phyloP scores from a whole-genome alignment of 2,888 invertebrate genomes.

The Chalcosyrphus nemorum region DNA sequence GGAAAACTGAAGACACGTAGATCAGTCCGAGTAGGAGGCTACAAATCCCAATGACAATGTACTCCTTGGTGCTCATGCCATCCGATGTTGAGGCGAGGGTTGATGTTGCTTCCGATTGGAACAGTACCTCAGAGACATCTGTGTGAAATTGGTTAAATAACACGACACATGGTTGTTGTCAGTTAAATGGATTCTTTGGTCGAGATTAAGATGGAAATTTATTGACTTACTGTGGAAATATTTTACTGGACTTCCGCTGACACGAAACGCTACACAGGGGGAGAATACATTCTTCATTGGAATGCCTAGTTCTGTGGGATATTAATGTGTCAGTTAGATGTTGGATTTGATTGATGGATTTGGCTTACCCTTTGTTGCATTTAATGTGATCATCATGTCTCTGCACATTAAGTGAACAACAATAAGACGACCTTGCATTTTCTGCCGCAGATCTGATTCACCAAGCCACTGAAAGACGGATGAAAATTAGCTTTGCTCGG shows the following conservation, averaged over 20 bases:
- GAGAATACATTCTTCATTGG: conserved; percentile 87
- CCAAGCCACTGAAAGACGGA: conserved; percentile 90
- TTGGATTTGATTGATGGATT: not conserved
- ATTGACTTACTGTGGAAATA: conserved; percentile 84
- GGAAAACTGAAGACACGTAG: conserved; percentile 92
- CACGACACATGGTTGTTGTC: not conserved
- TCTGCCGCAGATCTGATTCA: conserved; percentile 88
- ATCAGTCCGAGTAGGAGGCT: conserved; percentile 92
- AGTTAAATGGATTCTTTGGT: conserved; percentile 18
- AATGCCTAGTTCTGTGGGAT: conserved; percentile 76
- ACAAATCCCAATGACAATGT: conserved; percentile 91
- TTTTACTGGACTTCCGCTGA: conserved; percentile 90
- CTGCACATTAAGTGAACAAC: conserved; percentile 91
- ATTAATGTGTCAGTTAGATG: not conserved
- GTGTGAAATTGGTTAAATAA: conserved; percentile 72
- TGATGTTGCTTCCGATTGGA: conserved; percentile 86
- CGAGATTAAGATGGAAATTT: conserved; percentile 40
- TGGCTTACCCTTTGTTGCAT: conserved; percentile 78
- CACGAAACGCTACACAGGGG: conserved; percentile 93
- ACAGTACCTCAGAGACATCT: conserved; percentile 92
- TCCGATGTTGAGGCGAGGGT: conserved; percentile 83
- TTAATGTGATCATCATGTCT: conserved; percentile 84
- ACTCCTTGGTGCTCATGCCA: conserved; percentile 89
- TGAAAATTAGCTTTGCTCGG: too few relatives aligned
- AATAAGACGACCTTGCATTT: conserved; percentile 91